Base-by-base conservation (phyloP, 2,888 invertebrate genomes). In the Ormyrus nitidulus region DNA sequence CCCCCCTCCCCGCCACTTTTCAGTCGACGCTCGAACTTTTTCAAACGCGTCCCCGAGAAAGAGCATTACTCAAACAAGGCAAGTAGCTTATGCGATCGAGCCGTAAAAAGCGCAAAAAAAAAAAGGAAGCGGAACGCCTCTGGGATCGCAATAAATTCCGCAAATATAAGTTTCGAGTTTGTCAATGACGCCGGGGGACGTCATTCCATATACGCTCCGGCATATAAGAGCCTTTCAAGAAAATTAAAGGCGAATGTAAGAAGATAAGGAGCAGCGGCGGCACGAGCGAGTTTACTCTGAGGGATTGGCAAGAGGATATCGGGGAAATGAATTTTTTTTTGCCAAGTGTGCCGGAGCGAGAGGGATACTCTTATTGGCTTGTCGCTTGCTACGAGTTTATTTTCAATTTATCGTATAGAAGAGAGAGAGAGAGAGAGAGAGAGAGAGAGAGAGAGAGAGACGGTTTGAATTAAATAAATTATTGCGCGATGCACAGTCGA, bases 161-260 rank as follows among this genome's bases (percentile, higher is more conserved):
- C 13, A 53, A 71, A 71, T 71, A 71, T 61, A 58, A n/a, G 51
- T 34, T 48, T 51, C 46, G 34, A 53, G 56, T 49, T 66, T 66
- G 59, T 75, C 74, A 66, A 75, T 66, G 66, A 66, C 34, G 34
- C 51, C 13, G 62, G 51, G 66, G 74, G 56, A 65, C 51, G 49
- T 51, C 58, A 74, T 66, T 34, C 34, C 34, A 51, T 44, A 53
- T 34, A 44, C 2, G 7, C 48, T 66, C 58, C 19, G 44, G 65
- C 68, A 34, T 59, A 51, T 79, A 70, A 79, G 74, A 79, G 79
- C 79, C 79, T 79, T 79, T 79, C 79, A 79, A 70, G 79, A 79
- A 79, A 79, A 79, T 79, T 79, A 79, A 79, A 79, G 64, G 79
- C 70, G 79, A 74, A 69, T 46, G 65, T 75, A 79, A 79, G 79